Evolutionary conservation across 2,113 vertebrate genomes (phyloP).

Genomic region (Galbula dea): DNA sequence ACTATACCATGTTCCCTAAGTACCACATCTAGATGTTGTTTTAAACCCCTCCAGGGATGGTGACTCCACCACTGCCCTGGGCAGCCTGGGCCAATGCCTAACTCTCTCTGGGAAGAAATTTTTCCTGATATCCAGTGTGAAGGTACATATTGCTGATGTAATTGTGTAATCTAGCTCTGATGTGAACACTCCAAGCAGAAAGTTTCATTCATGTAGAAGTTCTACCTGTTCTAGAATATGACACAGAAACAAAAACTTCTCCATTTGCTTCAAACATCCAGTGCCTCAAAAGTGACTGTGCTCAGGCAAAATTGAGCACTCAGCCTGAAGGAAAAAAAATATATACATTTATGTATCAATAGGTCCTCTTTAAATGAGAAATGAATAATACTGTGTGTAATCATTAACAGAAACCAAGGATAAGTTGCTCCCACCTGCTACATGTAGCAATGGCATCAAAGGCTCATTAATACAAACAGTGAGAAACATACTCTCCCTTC

Average conservation of each 20-base stretch:
- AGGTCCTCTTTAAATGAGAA: not conserved
- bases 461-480: not conserved
- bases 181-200: not conserved
- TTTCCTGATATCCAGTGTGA: not conserved
- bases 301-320: not conserved
- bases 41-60: no score
- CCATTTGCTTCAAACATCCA: not conserved
- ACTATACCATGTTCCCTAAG: no score
- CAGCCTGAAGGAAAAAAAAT: not conserved
- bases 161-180: not conserved
- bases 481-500: not conserved
- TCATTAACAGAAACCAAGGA: not conserved
- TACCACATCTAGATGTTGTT: no score
- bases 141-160: not conserved
- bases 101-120: no score
- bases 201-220: not conserved
- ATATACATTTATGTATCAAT: not conserved
- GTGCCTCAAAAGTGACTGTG: not conserved
- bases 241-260: not conserved
- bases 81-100: no score
- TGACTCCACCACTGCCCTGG: no score
- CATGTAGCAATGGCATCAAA: not conserved
- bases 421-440: not conserved
- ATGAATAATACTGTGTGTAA: not conserved
- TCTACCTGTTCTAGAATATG: not conserved